phyloP scores from a whole-genome alignment of 2,888 invertebrate species.

The Lepidocyrtinus sp. region DNA sequence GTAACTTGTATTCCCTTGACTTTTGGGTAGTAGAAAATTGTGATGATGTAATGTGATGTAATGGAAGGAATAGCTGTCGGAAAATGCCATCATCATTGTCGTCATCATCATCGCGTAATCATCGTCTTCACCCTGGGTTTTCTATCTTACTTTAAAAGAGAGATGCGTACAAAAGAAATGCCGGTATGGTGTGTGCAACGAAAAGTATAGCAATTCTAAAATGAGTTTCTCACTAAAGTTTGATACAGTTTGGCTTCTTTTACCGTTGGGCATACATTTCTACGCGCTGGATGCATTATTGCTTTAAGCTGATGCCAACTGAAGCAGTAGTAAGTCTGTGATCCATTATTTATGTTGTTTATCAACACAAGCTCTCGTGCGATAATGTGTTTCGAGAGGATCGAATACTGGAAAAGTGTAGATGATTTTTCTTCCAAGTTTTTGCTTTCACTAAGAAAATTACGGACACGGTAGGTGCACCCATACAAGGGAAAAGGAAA shows the following conservation, averaged over 20 bases:
- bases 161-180: background rate
- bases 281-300: background rate
- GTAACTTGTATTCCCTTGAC: conserved; percentile 45
- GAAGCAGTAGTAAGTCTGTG: conserved; percentile 30
- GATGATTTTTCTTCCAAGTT: background rate
- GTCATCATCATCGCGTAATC: conserved; percentile 24
- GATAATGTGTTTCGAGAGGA: conserved; percentile 42
- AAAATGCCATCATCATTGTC: conserved; percentile 44
- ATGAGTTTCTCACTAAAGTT: background rate
- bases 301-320: conserved; percentile 24
- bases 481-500: conserved; percentile 13
- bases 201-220: conserved; percentile 11
- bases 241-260: conserved; percentile 14
- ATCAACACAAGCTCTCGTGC: conserved; percentile 52
- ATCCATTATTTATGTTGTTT: conserved; percentile 65
- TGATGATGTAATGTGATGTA: conserved; percentile 59
- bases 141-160: conserved; percentile 18
- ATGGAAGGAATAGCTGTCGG: conserved; percentile 49
- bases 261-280: background rate
- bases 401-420: conserved; percentile 16
- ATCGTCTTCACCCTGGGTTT: conserved; percentile 1
- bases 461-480: too few relatives aligned
- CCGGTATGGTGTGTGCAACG: background rate
- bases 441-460: too few relatives aligned
- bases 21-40: conserved; percentile 44